phyloP scores from a whole-genome alignment of 2,797 vertebrate species.

The Salarias fasciatus region DNA sequence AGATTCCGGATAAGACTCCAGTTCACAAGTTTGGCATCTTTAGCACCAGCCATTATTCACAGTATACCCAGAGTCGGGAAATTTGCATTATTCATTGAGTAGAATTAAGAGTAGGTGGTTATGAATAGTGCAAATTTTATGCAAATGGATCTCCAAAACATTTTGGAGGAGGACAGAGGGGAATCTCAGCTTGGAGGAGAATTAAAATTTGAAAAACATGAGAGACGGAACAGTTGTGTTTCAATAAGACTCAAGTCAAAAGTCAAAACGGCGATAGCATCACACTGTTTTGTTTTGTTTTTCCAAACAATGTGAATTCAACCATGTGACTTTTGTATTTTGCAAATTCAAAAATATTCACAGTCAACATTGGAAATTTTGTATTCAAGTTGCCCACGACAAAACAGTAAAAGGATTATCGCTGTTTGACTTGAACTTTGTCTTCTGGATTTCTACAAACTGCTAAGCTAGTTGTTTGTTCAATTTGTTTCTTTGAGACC shows the following conservation, averaged over 20 bases:
- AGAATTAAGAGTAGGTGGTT: constrained; percentile 10
- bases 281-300: neutral
- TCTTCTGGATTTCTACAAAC: neutral
- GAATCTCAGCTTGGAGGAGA: neutral
- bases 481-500: neutral
- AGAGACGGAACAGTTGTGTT: constrained; percentile 4
- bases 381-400: neutral
- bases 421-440: no score
- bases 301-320: no score
- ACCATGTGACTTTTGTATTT: no score
- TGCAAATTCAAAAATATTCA: neutral
- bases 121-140: constrained; percentile 25
- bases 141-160: constrained; percentile 14
- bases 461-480: no score
- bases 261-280: neutral
- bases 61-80: neutral
- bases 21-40: neutral
- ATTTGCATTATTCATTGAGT: constrained; percentile 13
- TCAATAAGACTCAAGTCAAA: constrained; percentile 1
- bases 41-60: neutral
- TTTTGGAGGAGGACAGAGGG: neutral
- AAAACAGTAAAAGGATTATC: neutral
- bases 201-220: constrained; percentile 6
- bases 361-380: neutral
- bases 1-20: no score